These are phyloP conservation scores for Himalopsyche tibetana DNA, from an alignment of 2,888 invertebrate genomes.

Conservation along the genomic window DNA sequence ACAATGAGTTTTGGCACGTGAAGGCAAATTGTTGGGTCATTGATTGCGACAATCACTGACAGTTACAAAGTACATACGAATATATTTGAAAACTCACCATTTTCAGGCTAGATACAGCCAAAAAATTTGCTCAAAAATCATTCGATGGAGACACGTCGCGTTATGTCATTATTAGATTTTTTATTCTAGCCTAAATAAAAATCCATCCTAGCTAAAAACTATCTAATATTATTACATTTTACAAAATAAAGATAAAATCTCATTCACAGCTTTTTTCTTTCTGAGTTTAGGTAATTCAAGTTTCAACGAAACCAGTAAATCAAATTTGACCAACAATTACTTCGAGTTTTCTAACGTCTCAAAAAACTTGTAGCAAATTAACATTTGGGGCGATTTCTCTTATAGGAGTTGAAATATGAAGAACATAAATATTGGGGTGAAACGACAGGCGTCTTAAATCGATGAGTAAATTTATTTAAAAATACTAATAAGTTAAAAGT, in stretches of 20 bases:
- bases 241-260: background rate
- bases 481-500: too few species aligned
- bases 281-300: background rate
- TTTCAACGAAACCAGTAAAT: background rate
- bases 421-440: too few species aligned
- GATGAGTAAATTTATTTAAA: too few species aligned
- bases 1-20: too few species aligned
- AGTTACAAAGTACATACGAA: too few species aligned
- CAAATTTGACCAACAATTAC: too few species aligned
- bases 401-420: too few species aligned
- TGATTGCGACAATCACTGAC: too few species aligned
- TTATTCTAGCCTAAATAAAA: background rate
- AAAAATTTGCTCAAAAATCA: background rate
- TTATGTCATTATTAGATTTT: slow-evolving; percentile 2
- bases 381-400: too few species aligned
- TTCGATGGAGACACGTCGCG: background rate
- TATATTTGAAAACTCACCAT: slow-evolving; percentile 11
- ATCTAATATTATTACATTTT: slow-evolving; percentile 26
- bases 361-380: too few species aligned
- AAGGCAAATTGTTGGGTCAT: background rate
- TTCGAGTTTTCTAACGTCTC: too few species aligned
- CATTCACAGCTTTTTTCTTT: background rate
- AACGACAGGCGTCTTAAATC: too few species aligned
- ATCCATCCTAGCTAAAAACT: background rate
- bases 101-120: slow-evolving; percentile 8